Evolutionary conservation across 2,888 invertebrate genomes (phyloP), one percentile per base, ranked within the genome.

Genomic region (Drosophila neonasuta): DNA sequence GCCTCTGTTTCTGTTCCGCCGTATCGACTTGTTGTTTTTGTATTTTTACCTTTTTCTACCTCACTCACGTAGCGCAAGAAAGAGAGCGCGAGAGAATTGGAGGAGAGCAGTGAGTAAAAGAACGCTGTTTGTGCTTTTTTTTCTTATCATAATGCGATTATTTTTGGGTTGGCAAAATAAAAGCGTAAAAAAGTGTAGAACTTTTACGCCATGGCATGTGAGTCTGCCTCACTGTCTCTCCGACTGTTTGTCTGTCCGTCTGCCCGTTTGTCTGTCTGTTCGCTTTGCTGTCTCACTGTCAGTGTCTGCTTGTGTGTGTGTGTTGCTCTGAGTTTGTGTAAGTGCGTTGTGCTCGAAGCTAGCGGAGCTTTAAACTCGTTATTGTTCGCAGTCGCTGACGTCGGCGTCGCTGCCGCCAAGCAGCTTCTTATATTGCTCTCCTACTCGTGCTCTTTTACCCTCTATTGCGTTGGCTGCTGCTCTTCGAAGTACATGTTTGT

Each of bases 301-400:
- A 24, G 24, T 24, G 6, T 1, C 24, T 24, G 24, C 6, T 24
- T 24, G 24, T 24, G 24, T 24, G 24, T 24, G 24, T 24, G 24
- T 24, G 24, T 6, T 5, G 24, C 24, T 24, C 0, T 24, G 42
- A 17, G 30, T 60, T 46, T 39, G 10, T 57, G 49, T 75, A 45
- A 51, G 57, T 71, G 58, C 50, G 77, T 55, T 67, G 56, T 68
- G 69, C 66, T 78, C 46, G 24, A 68, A 72, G 80, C 67, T 79
- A 77, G 83, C 63, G 67, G 55, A 83, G 80, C 80, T 80, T 80
- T 80, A 80, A 83, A 83, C 80, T 80, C 80, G 84, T 83, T 80
- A 82, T 82, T 79, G 70, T 63, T n/a, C 42, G 58, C 51, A 13
- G 70, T 8, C 17, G 62, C 20, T 13, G 39, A n/a, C 34, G 39